Evolutionary conservation across 1,140 invertebrate species (phyloP).

Genomic region (Catajapyx aquilonaris): DNA sequence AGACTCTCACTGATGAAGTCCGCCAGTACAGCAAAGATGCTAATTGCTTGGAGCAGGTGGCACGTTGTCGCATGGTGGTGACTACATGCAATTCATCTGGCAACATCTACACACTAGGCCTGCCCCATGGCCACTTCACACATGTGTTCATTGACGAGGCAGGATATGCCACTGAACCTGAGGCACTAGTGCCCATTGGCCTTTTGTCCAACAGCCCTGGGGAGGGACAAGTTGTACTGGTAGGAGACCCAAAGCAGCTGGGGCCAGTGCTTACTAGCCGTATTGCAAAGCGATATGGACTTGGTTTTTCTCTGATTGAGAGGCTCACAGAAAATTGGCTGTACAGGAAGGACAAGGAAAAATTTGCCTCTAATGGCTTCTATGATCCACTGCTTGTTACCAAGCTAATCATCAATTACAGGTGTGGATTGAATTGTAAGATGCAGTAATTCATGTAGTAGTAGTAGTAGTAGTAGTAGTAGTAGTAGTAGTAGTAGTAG

Average conservation of each 20-base stretch:
- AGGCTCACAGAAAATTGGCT: conserved; percentile 37
- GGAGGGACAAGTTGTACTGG: conserved; percentile 49
- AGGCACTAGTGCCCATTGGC: too few species aligned
- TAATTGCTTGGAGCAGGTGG: too few species aligned
- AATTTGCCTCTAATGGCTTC: conserved; percentile 25
- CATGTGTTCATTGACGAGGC: too few species aligned
- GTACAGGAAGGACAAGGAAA: conserved; percentile 36
- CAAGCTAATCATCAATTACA: conserved; percentile 47
- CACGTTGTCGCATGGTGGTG: conserved; percentile 52
- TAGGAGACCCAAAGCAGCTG: conserved; percentile 80
- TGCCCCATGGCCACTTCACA: conserved; percentile 55
- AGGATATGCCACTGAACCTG: conserved; percentile 74
- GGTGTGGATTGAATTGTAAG: conserved; percentile 2
- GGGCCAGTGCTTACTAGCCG: conserved; percentile 57
- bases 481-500: too few species aligned
- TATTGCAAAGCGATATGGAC: conserved; percentile 35
- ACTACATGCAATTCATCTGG: conserved; percentile 59
- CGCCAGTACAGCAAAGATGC: too few species aligned
- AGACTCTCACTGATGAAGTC: conserved; percentile 30
- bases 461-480: too few species aligned
- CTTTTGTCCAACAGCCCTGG: conserved; percentile 45
- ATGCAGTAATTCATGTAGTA: too few species aligned
- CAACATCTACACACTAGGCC: conserved; percentile 37
- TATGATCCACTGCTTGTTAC: conserved; percentile 48
- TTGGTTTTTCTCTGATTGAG: conserved; percentile 45